These are phyloP conservation scores for Poecilia gillii DNA, from an alignment of 2,797 vertebrate species.

Conservation along the genomic window DNA sequence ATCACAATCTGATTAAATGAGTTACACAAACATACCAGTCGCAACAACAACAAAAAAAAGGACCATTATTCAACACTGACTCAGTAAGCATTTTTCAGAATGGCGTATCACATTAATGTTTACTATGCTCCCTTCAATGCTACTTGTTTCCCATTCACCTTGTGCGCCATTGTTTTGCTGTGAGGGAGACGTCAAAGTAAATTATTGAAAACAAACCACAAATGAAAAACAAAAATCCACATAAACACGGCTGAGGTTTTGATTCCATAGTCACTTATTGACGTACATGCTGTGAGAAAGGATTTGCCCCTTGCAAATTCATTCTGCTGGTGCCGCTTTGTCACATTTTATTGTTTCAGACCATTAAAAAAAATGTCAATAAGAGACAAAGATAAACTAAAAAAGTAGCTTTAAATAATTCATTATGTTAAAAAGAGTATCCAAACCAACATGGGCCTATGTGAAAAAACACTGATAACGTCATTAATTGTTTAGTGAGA, in stretches of 20 bases:
- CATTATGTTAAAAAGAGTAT: too few relatives aligned
- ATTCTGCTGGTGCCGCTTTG: not conserved
- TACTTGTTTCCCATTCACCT: constrained; percentile 48
- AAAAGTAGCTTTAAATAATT: not conserved
- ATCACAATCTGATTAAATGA: constrained; percentile 67
- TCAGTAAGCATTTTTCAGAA: constrained; percentile 62
- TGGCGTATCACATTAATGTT: constrained; percentile 58
- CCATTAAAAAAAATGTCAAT: not conserved
- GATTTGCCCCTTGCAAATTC: not conserved
- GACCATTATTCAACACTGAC: constrained; percentile 60
- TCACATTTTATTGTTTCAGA: not conserved
- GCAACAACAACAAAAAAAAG: constrained; percentile 26
- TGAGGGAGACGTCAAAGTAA: constrained; percentile 36
- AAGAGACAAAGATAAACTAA: not conserved
- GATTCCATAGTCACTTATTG: not conserved
- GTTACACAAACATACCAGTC: constrained; percentile 60
- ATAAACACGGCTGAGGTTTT: constrained; percentile 3
- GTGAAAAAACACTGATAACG: too few relatives aligned
- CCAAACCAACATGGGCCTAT: too few relatives aligned
- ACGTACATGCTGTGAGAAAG: not conserved
- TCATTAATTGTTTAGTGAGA: not conserved
- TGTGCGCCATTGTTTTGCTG: constrained; percentile 22
- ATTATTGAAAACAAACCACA: constrained; percentile 36
- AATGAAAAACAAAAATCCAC: constrained; percentile 35
- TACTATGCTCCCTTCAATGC: constrained; percentile 19